Percentiles rank a stretch among this genome's conserved stretches.
These are phyloP conservation scores for Drosophila helvetica DNA, from an alignment of 2,888 invertebrate species.

Conservation along the genomic window DNA sequence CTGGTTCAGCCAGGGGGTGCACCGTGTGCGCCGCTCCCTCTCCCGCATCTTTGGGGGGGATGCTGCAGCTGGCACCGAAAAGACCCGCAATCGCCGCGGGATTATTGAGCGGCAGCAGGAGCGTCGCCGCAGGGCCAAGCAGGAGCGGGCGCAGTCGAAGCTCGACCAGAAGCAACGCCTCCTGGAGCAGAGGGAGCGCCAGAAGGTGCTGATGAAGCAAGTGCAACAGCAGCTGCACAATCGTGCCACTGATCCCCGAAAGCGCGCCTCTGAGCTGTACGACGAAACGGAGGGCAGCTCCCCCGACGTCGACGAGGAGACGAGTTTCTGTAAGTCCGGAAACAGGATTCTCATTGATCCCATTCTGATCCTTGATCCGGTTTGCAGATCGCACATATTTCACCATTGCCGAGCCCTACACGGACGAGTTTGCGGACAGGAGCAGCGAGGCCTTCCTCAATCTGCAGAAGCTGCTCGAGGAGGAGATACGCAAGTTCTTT, in stretches of 20 bases:
- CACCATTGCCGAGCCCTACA: slow-evolving; percentile 75
- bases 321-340: slow-evolving; percentile 62
- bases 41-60: slow-evolving; percentile 72
- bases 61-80: slow-evolving; percentile 26
- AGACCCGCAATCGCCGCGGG: slow-evolving; percentile 7
- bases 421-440: slow-evolving; percentile 48
- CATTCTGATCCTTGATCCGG: neutral
- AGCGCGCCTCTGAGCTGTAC: slow-evolving; percentile 56
- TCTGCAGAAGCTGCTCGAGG: slow-evolving; percentile 63
- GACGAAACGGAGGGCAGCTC: slow-evolving; percentile 65
- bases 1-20: slow-evolving; percentile 77
- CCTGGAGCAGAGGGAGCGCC: slow-evolving; percentile 20
- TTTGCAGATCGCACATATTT: slow-evolving; percentile 74
- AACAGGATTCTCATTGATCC: neutral
- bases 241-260: slow-evolving; percentile 33
- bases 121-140: slow-evolving; percentile 6
- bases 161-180: slow-evolving; percentile 24
- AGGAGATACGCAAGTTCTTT: slow-evolving; percentile 62
- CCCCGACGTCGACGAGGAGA: slow-evolving; percentile 52
- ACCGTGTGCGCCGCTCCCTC: slow-evolving; percentile 80
- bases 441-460: slow-evolving; percentile 52
- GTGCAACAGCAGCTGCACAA: slow-evolving; percentile 2
- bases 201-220: slow-evolving; percentile 24
- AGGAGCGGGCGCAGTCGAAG: slow-evolving; percentile 23
- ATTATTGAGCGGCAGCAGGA: slow-evolving; percentile 22